These are phyloP conservation scores for Lipotes vexillifer DNA, from an alignment of 2,113 vertebrate genomes.

Conservation along the genomic window DNA sequence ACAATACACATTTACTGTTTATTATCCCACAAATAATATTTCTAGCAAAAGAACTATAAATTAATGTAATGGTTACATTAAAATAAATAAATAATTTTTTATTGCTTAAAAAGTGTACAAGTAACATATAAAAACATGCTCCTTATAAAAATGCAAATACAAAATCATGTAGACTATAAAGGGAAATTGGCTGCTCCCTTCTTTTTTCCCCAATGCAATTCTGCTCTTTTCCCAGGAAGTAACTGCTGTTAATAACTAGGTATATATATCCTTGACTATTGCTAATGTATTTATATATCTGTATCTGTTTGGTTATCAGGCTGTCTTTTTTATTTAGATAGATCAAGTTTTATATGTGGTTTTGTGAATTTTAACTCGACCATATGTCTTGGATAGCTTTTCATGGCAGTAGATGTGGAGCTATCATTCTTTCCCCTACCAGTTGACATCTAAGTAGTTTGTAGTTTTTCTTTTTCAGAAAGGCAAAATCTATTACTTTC, in stretches of 20 bases:
- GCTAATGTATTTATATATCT: not conserved
- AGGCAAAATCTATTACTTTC: not conserved
- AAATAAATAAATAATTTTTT: not conserved
- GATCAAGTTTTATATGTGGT: not conserved
- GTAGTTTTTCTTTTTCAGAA: not conserved
- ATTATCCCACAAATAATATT: not conserved
- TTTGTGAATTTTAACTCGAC: not conserved
- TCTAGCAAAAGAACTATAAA: not conserved
- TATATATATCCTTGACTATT: not conserved
- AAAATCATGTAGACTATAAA: not conserved
- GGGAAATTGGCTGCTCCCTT: not conserved
- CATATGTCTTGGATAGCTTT: not conserved
- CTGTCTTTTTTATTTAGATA: not conserved
- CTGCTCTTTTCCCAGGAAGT: not conserved
- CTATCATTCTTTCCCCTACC: not conserved
- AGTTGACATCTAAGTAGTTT: not conserved
- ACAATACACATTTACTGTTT: not conserved
- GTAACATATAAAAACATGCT: not conserved
- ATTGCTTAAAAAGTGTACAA: not conserved
- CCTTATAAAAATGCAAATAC: not conserved
- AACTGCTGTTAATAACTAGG: not conserved
- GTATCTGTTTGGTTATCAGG: not conserved
- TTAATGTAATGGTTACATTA: not conserved
- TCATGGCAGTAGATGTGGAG: not conserved
- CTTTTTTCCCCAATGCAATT: not conserved